Base-by-base conservation (phyloP, 2,797 vertebrate species). In the Pitangus sulphuratus region DNA sequence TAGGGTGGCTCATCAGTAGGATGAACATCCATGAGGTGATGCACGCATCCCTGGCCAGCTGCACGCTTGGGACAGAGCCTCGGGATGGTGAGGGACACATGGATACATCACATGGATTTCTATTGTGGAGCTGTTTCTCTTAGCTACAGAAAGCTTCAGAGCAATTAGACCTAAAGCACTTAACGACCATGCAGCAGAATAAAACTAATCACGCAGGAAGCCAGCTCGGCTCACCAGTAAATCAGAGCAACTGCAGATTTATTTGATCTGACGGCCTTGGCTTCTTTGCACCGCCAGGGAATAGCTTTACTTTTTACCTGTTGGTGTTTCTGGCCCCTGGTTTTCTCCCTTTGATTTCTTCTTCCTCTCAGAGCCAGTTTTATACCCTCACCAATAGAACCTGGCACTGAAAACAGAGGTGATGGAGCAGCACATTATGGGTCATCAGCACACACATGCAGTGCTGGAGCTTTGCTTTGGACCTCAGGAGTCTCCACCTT, bases 161-260 rank as follows among this genome's bases (percentile, higher is more conserved):
- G 85, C 57, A 84, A 91, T 95, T 93, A 94, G 92, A 54, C 61
- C 69, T 56, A 85, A 93, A 80, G 19, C 90, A 88, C 86, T 94
- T 94, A 88, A 90, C 0, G 11, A 77, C 72, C 68, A 14, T 30
- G 77, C 93, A 88, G 91, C 83, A 92, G 77, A 50, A 74, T 57
- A 64, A 88, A 90, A 62, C 91, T 44, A 60, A 92, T 90, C 70
- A 66, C 0, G 3, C 92, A 91, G 79, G 90, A 90, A 94, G 83
- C 85, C 83, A 33, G 76, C 69, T 56, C 2, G 2, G 83, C 93
- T 91, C 5, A 2, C 79, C 79, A 66, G 60, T 44, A 90, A 70
- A 88, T 75, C 76, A 84, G 37, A 91, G 64, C 76, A n/a, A 58
- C 76, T 90, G 83, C 86, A 66, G 76, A 24, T 68, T 78, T 15